These are phyloP conservation scores for Argyresthia albistria DNA, from an alignment of 2,888 invertebrate species.

Conservation along the genomic window DNA sequence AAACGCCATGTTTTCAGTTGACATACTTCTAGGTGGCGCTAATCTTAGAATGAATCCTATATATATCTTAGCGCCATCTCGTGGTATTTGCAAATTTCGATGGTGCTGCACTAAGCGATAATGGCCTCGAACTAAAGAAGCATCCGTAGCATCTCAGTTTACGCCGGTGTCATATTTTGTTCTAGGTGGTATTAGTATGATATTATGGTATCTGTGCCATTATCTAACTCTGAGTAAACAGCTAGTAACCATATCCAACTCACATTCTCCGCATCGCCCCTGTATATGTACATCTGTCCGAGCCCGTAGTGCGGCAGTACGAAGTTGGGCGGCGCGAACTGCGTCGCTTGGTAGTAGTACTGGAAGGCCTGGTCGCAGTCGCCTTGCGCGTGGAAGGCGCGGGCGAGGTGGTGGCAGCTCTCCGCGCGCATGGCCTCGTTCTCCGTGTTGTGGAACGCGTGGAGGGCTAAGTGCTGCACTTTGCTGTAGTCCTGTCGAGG, in stretches of 20 bases:
- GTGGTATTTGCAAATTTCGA: too few species aligned
- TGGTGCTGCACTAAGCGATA: too few species aligned
- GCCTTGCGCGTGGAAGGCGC: conserved; percentile 95
- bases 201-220: too few species aligned
- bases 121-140: too few species aligned
- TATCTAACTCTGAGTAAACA: too few species aligned
- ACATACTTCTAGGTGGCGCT: too few species aligned
- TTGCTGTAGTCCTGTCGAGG: conserved; percentile 87
- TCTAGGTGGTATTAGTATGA: too few species aligned
- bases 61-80: too few species aligned
- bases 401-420: conserved; percentile 97
- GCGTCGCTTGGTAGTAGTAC: conserved; percentile 98
- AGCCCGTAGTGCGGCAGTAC: conserved; percentile 98
- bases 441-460: conserved; percentile 98
- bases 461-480: conserved; percentile 95
- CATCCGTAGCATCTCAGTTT: too few species aligned
- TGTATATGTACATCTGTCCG: conserved; percentile 99
- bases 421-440: conserved; percentile 99
- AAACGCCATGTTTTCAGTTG: too few species aligned
- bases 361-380: conserved; percentile 99
- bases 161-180: too few species aligned
- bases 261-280: conserved; percentile 95
- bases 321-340: conserved; percentile 95
- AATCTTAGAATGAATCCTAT: too few species aligned
- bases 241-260: conserved; percentile 23